These are phyloP conservation scores for Heliothis subflexa DNA, from an alignment of 1,140 invertebrate species.

Conservation along the genomic window DNA sequence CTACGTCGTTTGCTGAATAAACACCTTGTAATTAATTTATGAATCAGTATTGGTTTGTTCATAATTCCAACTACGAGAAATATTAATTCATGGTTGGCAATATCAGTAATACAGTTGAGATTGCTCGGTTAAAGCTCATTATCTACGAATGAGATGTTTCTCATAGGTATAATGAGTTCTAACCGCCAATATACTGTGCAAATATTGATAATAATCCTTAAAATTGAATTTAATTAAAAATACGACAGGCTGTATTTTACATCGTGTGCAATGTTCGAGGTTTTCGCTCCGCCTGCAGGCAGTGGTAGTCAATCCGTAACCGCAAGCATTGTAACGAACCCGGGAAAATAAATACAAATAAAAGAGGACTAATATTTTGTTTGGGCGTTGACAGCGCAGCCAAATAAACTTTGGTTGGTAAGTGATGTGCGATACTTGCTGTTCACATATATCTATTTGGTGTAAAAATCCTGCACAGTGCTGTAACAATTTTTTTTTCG, in stretches of 20 bases:
- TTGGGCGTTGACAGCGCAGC: constrained; percentile 13
- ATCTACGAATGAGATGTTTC: constrained; percentile 12
- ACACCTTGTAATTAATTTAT: constrained; percentile 8
- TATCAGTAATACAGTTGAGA: not conserved
- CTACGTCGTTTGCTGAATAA: not conserved
- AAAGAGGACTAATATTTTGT: constrained; percentile 20
- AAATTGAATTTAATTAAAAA: not conserved
- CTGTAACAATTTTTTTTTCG: too few species aligned
- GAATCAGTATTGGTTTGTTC: not conserved
- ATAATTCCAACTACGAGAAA: not conserved
- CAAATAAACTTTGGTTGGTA: constrained; percentile 10
- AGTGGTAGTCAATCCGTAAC: constrained; percentile 21
- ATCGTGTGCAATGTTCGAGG: not conserved
- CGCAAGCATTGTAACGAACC: constrained; percentile 16
- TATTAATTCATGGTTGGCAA: constrained; percentile 9
- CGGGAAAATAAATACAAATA: constrained; percentile 18
- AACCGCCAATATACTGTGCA: too few species aligned
- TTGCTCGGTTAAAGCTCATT: constrained; percentile 4
- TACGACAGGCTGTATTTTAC: not conserved
- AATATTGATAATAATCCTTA: not conserved
- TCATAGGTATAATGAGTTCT: not conserved
- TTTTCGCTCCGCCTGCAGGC: constrained; percentile 11
- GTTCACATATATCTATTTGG: too few species aligned
- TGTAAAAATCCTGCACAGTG: too few species aligned
- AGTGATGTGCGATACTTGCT: not conserved